A percentile compares a stretch with the other conserved stretches of the same genome.
Conservation (phyloP, 2,888 invertebrate species). For the Amphimallon solstitiale region DNA sequence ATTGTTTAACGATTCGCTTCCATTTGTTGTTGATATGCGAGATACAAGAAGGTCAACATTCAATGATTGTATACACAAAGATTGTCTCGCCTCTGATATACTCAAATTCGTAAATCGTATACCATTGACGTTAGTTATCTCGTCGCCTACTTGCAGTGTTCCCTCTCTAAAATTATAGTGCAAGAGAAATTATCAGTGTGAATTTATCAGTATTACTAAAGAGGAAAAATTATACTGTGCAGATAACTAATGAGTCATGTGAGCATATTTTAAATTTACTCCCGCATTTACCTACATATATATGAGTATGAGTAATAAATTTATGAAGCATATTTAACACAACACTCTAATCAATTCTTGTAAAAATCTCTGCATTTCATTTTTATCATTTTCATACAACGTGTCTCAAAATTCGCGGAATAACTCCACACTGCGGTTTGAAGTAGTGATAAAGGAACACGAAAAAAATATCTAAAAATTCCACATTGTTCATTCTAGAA, state of each 20-base stretch:
- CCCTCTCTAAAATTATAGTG: conserved; percentile 71
- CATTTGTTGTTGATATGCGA: conserved; percentile 54
- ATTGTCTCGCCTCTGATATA: conserved; percentile 74
- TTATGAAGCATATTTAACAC: too few species aligned
- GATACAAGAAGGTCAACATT: conserved; percentile 76
- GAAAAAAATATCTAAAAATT: too few species aligned
- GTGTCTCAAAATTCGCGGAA: too few species aligned
- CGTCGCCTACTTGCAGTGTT: conserved; percentile 82
- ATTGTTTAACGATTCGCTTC: conserved; percentile 44
- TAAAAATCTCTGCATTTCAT: too few species aligned
- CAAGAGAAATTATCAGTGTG: background rate
- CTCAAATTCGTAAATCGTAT: conserved; percentile 78
- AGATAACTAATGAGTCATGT: background rate
- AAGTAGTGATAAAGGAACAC: too few species aligned
- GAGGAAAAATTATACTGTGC: background rate
- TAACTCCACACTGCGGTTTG: too few species aligned
- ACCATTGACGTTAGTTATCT: conserved; percentile 88
- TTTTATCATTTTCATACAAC: too few species aligned
- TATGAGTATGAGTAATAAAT: too few species aligned
- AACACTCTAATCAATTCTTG: too few species aligned
- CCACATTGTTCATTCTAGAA: too few species aligned
- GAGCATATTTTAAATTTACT: too few species aligned
- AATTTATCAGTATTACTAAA: background rate
- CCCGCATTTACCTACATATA: too few species aligned
- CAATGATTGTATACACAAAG: conserved; percentile 70